Evolutionary conservation across 2,113 vertebrate genomes (phyloP).

Genomic region (Carollia perspicillata): DNA sequence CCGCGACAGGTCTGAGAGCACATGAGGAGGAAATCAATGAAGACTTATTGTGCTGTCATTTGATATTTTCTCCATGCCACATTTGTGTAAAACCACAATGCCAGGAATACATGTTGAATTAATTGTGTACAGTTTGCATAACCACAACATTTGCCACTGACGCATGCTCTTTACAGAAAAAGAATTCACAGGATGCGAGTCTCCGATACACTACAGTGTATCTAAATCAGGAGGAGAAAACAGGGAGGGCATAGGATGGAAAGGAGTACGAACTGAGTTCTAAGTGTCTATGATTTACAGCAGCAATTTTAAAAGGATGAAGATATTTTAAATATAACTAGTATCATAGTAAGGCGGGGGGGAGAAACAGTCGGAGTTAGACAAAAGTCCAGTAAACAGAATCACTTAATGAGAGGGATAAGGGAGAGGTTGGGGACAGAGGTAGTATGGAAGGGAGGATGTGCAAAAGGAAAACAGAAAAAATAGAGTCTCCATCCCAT

Average conservation of each 20-base stretch:
- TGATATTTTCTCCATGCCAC: not conserved
- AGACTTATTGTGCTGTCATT: not conserved
- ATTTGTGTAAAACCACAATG: constrained; percentile 3
- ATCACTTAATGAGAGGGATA: not conserved
- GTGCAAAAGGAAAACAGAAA: not conserved
- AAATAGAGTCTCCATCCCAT: not conserved
- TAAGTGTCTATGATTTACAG: not conserved
- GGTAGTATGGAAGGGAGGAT: not conserved
- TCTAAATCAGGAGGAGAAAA: constrained; percentile 9
- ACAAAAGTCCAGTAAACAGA: not conserved
- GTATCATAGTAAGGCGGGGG: not conserved
- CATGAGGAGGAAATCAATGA: not conserved
- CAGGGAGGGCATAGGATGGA: not conserved
- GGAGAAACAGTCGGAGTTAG: not conserved
- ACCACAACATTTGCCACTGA: constrained; percentile 9
- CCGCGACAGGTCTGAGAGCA: not conserved
- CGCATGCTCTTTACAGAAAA: not conserved
- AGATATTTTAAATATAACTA: not conserved
- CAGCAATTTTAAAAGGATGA: not conserved
- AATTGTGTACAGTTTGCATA: not conserved
- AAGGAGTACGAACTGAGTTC: not conserved
- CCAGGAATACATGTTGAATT: constrained; percentile 23
- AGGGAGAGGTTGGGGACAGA: not conserved
- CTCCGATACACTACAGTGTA: not conserved
- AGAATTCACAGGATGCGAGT: not conserved